Evolutionary conservation across 2,797 vertebrate species (phyloP).

Genomic region (Gymnodraco acuticeps): DNA sequence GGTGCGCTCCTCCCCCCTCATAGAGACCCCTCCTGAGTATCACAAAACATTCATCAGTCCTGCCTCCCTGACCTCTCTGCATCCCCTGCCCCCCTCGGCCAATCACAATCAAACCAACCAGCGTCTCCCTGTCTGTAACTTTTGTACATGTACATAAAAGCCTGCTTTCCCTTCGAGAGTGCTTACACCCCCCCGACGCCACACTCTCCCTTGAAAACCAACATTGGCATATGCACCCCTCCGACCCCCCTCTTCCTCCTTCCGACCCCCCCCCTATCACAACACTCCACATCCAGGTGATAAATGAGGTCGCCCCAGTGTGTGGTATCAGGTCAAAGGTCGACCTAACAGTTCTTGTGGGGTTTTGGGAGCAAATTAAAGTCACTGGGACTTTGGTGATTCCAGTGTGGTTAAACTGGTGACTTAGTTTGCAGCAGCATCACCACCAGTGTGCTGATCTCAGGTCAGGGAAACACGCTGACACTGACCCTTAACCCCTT

Average conservation of each 20-base stretch:
- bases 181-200: conserved; percentile 37
- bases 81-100: conserved; percentile 38
- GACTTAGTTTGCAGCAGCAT: no score
- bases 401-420: conserved; percentile 17
- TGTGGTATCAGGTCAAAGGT: conserved; percentile 65
- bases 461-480: no score
- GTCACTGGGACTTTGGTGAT: conserved; percentile 48
- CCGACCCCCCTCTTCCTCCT: background rate
- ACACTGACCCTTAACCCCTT: no score
- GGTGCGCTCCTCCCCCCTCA: conserved; percentile 14
- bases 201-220: conserved; percentile 40
- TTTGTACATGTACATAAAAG: conserved; percentile 69
- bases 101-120: conserved; percentile 73
- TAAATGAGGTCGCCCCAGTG: conserved; percentile 76
- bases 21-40: conserved; percentile 57
- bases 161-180: conserved; percentile 49
- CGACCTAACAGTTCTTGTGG: conserved; percentile 59
- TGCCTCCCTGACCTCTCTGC: conserved; percentile 71
- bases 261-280: conserved; percentile 51
- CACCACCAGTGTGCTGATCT: background rate
- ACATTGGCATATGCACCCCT: conserved; percentile 30
- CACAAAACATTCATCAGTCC: conserved; percentile 76
- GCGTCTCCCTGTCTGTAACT: conserved; percentile 77
- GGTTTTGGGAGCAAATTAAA: conserved; percentile 58
- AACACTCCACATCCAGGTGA: conserved; percentile 76